Evolutionary conservation across 2,797 vertebrate genomes (phyloP).

Genomic region (Hypotaenidia okinawae): DNA sequence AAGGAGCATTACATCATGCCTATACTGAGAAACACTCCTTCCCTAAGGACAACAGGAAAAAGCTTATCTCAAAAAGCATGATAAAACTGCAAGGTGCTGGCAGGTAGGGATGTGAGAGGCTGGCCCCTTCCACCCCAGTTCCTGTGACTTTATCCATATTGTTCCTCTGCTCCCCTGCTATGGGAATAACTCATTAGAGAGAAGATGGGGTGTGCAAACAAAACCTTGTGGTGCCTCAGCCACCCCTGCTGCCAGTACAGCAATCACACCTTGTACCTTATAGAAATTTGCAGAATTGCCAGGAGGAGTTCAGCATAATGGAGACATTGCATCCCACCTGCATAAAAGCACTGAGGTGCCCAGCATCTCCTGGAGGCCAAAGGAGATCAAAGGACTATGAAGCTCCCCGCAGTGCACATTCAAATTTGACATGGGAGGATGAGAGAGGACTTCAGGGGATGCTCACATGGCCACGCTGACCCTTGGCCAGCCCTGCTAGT

Average conservation of each 20-base stretch:
- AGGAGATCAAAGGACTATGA: background rate
- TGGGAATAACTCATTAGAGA: background rate
- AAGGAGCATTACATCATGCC: slow-evolving; percentile 23
- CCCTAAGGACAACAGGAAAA: slow-evolving; percentile 1
- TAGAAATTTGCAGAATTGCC: background rate
- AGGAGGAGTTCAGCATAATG: background rate
- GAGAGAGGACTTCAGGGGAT: background rate
- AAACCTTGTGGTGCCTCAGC: background rate
- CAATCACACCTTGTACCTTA: background rate
- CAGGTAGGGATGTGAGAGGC: background rate
- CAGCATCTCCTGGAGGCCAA: background rate
- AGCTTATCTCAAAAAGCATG: background rate
- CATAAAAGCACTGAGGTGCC: background rate
- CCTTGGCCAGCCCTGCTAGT: background rate
- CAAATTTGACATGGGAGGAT: background rate
- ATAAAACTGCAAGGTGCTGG: background rate
- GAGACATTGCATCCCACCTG: background rate
- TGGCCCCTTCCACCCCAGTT: background rate
- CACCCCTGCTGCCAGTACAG: background rate
- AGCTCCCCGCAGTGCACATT: background rate
- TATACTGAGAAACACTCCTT: background rate
- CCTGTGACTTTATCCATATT: background rate
- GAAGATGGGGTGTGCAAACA: rapidly evolving
- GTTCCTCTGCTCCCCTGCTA: background rate
- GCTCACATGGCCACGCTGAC: rapidly evolving